These are phyloP conservation scores for Chesias legatella DNA, from an alignment of 2,888 invertebrate species.

Conservation along the genomic window DNA sequence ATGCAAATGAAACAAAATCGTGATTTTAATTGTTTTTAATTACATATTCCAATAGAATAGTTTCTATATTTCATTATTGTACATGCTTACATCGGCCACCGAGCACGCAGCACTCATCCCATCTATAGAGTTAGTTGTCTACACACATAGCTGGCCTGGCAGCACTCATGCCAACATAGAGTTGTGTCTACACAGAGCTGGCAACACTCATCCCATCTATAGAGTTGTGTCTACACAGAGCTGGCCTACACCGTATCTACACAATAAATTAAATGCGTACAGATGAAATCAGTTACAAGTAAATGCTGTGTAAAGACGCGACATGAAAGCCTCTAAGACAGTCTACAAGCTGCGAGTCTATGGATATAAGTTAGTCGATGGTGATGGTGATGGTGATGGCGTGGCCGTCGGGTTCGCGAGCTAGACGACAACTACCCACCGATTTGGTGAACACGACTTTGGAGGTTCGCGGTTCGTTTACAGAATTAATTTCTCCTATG, in stretches of 20 bases:
- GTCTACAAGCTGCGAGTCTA: conserved; percentile 65
- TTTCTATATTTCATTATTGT: conserved; percentile 73
- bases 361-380: conserved; percentile 38
- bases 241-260: conserved; percentile 17
- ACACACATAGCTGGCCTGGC: conserved; percentile 10
- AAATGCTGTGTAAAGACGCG: conserved; percentile 56
- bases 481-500: conserved; percentile 15
- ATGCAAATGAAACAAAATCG: conserved; percentile 8
- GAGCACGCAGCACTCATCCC: conserved; percentile 30
- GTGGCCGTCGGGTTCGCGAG: conserved; percentile 16
- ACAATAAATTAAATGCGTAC: conserved; percentile 64
- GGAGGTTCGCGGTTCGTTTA: conserved; percentile 11
- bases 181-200: conserved; percentile 46
- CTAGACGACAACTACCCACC: conserved; percentile 17
- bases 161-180: too few species aligned
- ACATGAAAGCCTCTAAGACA: conserved; percentile 58
- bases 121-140: conserved; percentile 10
- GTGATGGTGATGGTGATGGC: conserved; percentile 19
- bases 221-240: conserved; percentile 10
- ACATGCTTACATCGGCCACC: conserved; percentile 58
- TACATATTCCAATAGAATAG: conserved; percentile 81
- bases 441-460: conserved; percentile 17
- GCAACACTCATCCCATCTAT: conserved; percentile 15
- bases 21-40: conserved; percentile 67
- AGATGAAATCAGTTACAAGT: conserved; percentile 61